These are phyloP conservation scores for Papilio polytes DNA, from an alignment of 1,140 invertebrate genomes.

Conservation along the genomic window DNA sequence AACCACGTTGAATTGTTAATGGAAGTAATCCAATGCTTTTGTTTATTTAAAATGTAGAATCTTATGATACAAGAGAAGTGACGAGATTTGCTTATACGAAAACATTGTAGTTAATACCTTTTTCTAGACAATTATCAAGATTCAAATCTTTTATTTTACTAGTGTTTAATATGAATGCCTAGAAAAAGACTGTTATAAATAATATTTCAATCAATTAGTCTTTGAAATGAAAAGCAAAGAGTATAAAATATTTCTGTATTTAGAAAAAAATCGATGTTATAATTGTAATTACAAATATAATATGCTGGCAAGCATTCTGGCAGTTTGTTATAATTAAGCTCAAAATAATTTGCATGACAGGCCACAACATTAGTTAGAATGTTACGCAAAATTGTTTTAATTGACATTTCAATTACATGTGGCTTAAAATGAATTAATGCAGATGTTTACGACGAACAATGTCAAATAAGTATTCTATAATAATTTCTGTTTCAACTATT, in stretches of 20 bases:
- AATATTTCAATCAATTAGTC: neutral
- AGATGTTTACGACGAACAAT: slow-evolving; percentile 13
- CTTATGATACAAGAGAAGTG: neutral
- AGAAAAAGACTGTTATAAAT: neutral
- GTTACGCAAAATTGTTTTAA: slow-evolving; percentile 20
- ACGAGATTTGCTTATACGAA: neutral
- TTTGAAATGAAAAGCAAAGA: neutral
- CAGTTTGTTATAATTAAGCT: slow-evolving; percentile 15
- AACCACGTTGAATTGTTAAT: neutral
- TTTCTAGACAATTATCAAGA: neutral
- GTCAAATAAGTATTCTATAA: neutral
- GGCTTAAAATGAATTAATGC: slow-evolving; percentile 22
- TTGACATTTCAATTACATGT: slow-evolving; percentile 21
- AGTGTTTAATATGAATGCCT: neutral
- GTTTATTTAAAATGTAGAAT: neutral
- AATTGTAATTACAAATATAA: neutral
- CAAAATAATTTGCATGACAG: slow-evolving; percentile 16
- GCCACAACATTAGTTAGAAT: slow-evolving; percentile 16
- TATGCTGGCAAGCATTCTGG: neutral
- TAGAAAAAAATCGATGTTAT: neutral
- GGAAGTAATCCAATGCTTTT: neutral
- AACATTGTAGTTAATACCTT: neutral
- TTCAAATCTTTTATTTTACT: neutral
- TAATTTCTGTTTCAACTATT: neutral
- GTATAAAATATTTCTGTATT: neutral